Base-by-base conservation (phyloP, 1,140 invertebrate genomes). In the Calosoma granatense region DNA sequence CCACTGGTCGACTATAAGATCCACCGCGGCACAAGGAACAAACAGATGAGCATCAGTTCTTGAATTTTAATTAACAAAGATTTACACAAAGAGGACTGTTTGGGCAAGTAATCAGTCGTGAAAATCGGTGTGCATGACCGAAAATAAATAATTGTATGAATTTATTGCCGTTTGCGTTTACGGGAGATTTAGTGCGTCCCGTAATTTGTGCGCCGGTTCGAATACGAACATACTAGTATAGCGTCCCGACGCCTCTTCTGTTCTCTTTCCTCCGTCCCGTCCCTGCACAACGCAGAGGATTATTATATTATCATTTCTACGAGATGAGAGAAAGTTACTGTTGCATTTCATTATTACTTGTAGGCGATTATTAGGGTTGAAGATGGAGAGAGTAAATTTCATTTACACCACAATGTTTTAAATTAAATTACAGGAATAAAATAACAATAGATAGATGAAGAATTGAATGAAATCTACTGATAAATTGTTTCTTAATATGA, bases 51-150 rank as follows among this genome's bases (percentile, higher is more conserved):
- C 41, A 47, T 53, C 51, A 22, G 51, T 53, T 53, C 21, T 53
- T 53, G 51, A 53, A 53, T 53, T 53, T 53, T 53, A 53, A 53
- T 53, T 53, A 53, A 53, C 51, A 21, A 20, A 53, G 51, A 53
- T 53, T 53, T 53, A 53, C 51, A 53, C 51, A 53, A 20, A 53
- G 20, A 19, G n/a, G 41, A 47, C 9, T 53, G 51, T 53, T 53
- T 53, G 51, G 21, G 21, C 20, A 21, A 21, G 51, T 53, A 53
- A 53, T 53, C 21, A 53, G 19, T 53, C 21, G 51, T 22, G 19
- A 11, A 53, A 47, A 47, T 47, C 41, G 41, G 41, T 47, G 41
- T 47, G 17, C 41, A 47, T 17, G 3, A 17, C 9, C 15, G 41
- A 47, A 47, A 47, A 47, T 47, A 47, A 47, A 47, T 47, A 47